Evolutionary conservation across 1,140 invertebrate genomes (phyloP), one percentile per base, ranked within the genome.

Genomic region (Monomorium pharaonis): DNA sequence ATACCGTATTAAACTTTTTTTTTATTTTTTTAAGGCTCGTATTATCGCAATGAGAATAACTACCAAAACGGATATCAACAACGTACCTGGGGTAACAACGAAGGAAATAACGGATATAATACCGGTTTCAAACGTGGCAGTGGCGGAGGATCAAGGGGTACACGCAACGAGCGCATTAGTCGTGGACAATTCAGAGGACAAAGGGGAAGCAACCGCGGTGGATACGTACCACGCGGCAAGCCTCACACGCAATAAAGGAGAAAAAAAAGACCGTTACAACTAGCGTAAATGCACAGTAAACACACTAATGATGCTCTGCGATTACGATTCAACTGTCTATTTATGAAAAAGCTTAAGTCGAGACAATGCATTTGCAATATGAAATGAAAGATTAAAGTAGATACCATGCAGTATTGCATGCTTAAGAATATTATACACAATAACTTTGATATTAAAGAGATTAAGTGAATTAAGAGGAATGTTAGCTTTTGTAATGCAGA

Each of bases 41-140:
- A 94, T 42, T 95, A 94, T 86, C 94, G 94, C n/a, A 94, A 94
- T 37, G 93, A 92, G 16, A 93, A 86, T 30, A 93, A 93, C 56
- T 95, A 95, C 74, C 94, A 95, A 81, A 95, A 95, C 30, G 94
- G 94, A 37, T 95, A 94, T 87, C 93, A 94, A 75, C 91, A 90
- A 69, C 92, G 93, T 27, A 93, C 93, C 24, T 94, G 93, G 91
- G 91, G 88, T n/a, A 93, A 92, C 62, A 93, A 91, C 21, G 92
- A 93, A 9, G 93, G 85, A 33, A 92, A 84, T 44, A 88, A 91
- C 42, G 90, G 91, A 85, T 93, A 94, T 18, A 92, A 93, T 33
- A 91, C 89, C 18, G 92, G 92, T 4, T 94, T 92, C 69, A 94
- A 94, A 44, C 89, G 94, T 67, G 89, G 90, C 14, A 72, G 91